phyloP scores from a whole-genome alignment of 2,797 vertebrate species.

The Cyprinella venusta region DNA sequence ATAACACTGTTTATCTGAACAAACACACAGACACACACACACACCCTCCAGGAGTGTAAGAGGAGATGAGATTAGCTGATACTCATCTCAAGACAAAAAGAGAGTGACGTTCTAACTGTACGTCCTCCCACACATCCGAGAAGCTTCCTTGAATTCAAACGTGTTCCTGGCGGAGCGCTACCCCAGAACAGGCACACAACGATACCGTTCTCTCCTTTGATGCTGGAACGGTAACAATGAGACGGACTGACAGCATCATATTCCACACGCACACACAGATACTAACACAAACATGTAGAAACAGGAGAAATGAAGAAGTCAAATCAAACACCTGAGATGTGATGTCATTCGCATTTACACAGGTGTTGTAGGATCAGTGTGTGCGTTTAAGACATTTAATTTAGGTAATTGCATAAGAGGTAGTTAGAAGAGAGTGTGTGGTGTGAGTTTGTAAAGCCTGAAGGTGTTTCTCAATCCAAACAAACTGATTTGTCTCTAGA shows the following conservation, averaged over 20 bases:
- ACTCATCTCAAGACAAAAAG: conserved; percentile 22
- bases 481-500: background rate
- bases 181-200: background rate
- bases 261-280: conserved; percentile 53
- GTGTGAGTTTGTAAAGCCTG: background rate
- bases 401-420: background rate
- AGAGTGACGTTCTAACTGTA: background rate
- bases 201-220: background rate
- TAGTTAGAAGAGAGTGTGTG: background rate
- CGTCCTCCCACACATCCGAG: conserved; percentile 29
- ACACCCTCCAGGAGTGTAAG: conserved; percentile 30
- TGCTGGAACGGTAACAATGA: conserved; percentile 3
- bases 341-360: conserved; percentile 20
- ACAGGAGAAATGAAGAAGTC: conserved; percentile 41
- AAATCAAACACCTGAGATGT: conserved; percentile 16
- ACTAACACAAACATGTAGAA: conserved; percentile 41
- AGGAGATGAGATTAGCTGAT: conserved; percentile 34
- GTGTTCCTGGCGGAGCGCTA: conserved; percentile 11
- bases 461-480: background rate
- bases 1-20: background rate
- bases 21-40: background rate
- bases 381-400: background rate
- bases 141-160: conserved; percentile 21
- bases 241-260: background rate
- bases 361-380: background rate